These are phyloP conservation scores for Phortica variegata DNA, from an alignment of 1,140 invertebrate genomes.

Conservation along the genomic window DNA sequence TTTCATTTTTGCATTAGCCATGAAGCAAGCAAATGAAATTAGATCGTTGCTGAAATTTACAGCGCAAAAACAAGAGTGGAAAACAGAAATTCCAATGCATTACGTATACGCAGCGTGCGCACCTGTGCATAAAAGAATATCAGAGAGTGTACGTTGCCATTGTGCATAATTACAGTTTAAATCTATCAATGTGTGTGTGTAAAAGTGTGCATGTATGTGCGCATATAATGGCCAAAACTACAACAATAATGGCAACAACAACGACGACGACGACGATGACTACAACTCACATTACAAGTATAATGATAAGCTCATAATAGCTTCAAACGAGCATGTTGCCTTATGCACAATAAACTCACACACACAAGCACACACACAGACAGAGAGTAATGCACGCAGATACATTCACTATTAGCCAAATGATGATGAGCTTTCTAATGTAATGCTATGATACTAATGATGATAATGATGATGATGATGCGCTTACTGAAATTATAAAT, in stretches of 20 bases:
- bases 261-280: constrained; percentile 32
- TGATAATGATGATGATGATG: constrained; percentile 10
- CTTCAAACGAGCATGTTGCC: no score
- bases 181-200: no score
- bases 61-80: constrained; percentile 22
- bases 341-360: constrained; percentile 31
- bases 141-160: no score
- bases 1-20: no score
- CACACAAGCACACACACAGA: constrained; percentile 1
- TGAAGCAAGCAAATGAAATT: no score
- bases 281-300: no score
- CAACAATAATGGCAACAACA: constrained; percentile 42
- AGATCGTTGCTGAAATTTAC: no score
- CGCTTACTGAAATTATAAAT: constrained; percentile 22
- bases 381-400: neutral
- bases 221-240: no score
- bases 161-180: constrained; percentile 48
- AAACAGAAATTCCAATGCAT: constrained; percentile 21
- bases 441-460: constrained; percentile 6
- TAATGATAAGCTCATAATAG: no score
- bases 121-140: no score
- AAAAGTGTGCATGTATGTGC: no score
- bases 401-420: neutral
- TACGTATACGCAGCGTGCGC: neutral
- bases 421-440: neutral